Conservation (phyloP, 2,113 vertebrate species). For the Hiodon tergisus region DNA sequence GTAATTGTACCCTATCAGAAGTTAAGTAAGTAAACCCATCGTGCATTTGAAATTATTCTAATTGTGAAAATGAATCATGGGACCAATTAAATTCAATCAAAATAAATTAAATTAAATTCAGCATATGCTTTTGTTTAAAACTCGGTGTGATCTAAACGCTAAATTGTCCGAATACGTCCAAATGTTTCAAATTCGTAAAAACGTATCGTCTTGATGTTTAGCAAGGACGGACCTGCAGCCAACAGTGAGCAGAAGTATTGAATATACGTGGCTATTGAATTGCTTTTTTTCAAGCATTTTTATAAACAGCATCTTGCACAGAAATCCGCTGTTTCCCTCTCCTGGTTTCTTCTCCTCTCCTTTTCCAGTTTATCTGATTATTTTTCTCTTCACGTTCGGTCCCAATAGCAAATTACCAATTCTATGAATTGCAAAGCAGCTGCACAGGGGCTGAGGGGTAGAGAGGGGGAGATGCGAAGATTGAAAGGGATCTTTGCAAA, state of each 20-base stretch:
- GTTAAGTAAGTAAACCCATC: slow-evolving; percentile 3
- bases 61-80: too few relatives aligned
- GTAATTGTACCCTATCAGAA: not conserved
- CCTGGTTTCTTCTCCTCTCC: slow-evolving; percentile 57
- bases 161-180: too few relatives aligned
- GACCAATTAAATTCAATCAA: too few relatives aligned
- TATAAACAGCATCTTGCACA: slow-evolving; percentile 56
- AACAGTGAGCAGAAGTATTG: not conserved
- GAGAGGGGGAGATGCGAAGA: slow-evolving; percentile 64
- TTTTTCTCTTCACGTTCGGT: slow-evolving; percentile 85
- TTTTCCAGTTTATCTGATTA: slow-evolving; percentile 77
- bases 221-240: not conserved
- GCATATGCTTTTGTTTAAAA: too few relatives aligned
- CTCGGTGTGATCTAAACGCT: too few relatives aligned
- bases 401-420: slow-evolving; percentile 88
- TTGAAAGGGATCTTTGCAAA: slow-evolving; percentile 83
- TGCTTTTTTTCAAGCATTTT: slow-evolving; percentile 52
- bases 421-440: slow-evolving; percentile 87
- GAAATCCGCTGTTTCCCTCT: slow-evolving; percentile 56
- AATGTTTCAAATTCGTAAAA: too few relatives aligned
- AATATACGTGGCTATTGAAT: slow-evolving; percentile 23
- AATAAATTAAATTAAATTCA: too few relatives aligned
- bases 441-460: slow-evolving; percentile 73
- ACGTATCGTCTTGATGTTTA: too few relatives aligned
- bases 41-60: too few relatives aligned